Evolutionary conservation across 2,797 vertebrate genomes (phyloP).

Genomic region (Nasua narica): DNA sequence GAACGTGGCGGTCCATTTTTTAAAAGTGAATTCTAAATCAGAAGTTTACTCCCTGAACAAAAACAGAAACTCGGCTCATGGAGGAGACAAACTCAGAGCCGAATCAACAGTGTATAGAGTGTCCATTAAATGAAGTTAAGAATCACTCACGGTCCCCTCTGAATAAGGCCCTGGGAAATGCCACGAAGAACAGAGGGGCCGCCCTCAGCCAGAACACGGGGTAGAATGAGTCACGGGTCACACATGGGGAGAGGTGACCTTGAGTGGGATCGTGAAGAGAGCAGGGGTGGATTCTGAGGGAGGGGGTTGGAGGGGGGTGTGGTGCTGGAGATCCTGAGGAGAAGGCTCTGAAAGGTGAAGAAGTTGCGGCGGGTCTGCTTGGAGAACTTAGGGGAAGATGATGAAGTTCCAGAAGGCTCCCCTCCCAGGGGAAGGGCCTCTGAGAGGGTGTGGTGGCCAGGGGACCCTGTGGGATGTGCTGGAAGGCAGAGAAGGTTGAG

Average conservation of each 20-base stretch:
- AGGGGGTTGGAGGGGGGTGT: not conserved
- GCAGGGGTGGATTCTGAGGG: fast-evolving
- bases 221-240: not conserved
- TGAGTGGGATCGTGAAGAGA: not conserved
- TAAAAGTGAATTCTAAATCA: not conserved
- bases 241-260: fast-evolving
- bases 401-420: not conserved
- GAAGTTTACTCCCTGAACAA: not conserved
- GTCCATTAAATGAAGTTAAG: not conserved
- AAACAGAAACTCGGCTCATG: not conserved
- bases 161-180: not conserved
- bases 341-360: not conserved
- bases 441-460: no score
- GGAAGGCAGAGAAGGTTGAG: not conserved
- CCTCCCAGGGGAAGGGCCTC: not conserved
- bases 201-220: not conserved
- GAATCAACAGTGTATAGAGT: not conserved
- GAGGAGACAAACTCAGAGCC: not conserved
- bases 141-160: not conserved
- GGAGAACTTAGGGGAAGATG: not conserved
- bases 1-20: not conserved
- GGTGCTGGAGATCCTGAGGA: not conserved
- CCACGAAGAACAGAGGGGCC: not conserved
- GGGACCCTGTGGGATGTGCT: fast-evolving
- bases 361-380: fast-evolving